Base-by-base conservation (phyloP, 1,140 invertebrate species). In the Mylabris phalerata region DNA sequence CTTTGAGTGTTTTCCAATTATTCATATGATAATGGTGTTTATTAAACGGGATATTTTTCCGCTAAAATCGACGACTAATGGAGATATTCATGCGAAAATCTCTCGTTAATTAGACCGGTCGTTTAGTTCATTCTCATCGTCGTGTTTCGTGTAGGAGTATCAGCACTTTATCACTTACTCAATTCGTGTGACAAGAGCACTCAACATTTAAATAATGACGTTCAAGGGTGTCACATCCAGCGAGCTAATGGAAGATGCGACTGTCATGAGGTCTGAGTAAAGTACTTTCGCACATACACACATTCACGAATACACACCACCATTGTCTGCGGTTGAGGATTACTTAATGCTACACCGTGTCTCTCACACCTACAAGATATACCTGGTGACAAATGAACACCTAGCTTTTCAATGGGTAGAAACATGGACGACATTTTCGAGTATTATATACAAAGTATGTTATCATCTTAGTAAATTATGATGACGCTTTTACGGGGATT, bases 331-430 rank as follows among this genome's bases (percentile, higher is more conserved):
- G 54, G 50, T 50, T 52, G 48, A 26, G 44, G 48, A 52, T 61
- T 61, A 57, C 60, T 61, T 61, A 57, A 57, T 57, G 55, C 60
- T 50, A 47, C 51, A 54, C 51, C 51, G 51, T 61, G 59, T 61
- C 59, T 61, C 59, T 48, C 47, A 51, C 55, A 51, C 43, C 40
- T 10, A 38, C 44, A 48, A 50, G 50, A 57, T 49, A 1, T 19
- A 61, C 54, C 47, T 56, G 44, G 49, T 61, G 60, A 61, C 60
- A 57, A 61, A 61, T 61, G 60, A 61, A 61, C 60, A 57, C 48
- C 59, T 56, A 57, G 38, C 59, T 57, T 57, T 48, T 51, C 58
- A 60, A 60, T 60, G 58, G 58, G 48, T 42, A 11, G 45, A 26
- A 44, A 32, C 32, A 32, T 32, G 3, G 32, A 32, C 32, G 51